Evolutionary conservation across 2,113 vertebrate genomes (phyloP).

Genomic region (Perognathus longimembris): DNA sequence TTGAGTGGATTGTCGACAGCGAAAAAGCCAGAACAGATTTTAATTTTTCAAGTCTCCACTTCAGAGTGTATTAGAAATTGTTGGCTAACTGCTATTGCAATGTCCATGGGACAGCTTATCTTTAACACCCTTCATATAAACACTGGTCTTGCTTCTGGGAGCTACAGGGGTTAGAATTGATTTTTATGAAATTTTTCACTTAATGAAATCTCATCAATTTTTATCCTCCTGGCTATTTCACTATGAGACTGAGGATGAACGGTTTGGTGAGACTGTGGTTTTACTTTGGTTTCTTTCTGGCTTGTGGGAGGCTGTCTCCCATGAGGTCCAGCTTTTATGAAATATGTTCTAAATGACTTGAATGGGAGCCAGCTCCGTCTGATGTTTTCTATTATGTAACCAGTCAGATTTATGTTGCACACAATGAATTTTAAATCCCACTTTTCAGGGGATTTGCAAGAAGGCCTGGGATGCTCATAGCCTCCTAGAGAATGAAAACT

Average conservation of each 20-base stretch:
- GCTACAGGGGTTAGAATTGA: slow-evolving; percentile 23
- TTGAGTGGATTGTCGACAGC: not conserved
- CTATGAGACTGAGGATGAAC: not conserved
- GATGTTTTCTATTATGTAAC: slow-evolving; percentile 46
- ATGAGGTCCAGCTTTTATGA: slow-evolving; percentile 21
- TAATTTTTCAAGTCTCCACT: not conserved
- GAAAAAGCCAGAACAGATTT: not conserved
- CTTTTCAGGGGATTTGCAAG: slow-evolving; percentile 47
- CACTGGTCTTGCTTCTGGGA: not conserved
- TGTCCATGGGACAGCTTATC: not conserved
- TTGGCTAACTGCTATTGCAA: not conserved
- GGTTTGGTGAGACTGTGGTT: not conserved
- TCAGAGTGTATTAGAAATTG: not conserved
- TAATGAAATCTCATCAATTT: slow-evolving; percentile 58
- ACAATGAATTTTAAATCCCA: slow-evolving; percentile 16
- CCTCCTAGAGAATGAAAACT: not conserved
- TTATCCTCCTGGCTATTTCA: slow-evolving; percentile 25
- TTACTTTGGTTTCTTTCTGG: not conserved
- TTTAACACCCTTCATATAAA: not conserved
- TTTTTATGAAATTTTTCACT: slow-evolving; percentile 48
- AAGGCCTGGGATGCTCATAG: not conserved
- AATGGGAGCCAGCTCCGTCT: slow-evolving; percentile 7
- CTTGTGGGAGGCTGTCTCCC: slow-evolving; percentile 10
- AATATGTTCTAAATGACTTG: slow-evolving; percentile 40
- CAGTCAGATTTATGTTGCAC: slow-evolving; percentile 30